Conservation (phyloP, 2,888 invertebrate species). For the Megaustenia siamemsis region DNA sequence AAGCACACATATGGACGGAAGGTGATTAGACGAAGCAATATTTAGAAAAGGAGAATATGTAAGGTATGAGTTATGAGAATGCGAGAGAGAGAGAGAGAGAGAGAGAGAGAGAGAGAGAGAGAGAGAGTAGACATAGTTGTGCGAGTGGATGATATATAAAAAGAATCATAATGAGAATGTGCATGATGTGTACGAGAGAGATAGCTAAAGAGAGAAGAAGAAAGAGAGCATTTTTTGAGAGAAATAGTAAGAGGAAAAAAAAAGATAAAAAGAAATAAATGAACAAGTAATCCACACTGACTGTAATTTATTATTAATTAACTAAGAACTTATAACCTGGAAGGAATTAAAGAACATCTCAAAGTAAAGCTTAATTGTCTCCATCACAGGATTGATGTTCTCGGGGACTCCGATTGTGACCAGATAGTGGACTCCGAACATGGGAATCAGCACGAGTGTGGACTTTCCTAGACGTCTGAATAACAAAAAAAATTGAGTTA, state of each 20-base stretch:
- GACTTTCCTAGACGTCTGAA: slow-evolving; percentile 86
- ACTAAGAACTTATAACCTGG: too few species aligned
- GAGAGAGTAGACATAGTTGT: not conserved
- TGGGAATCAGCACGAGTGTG: slow-evolving; percentile 85
- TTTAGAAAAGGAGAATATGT: not conserved
- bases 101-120: not conserved
- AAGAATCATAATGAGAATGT: not conserved
- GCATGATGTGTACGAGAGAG: too few species aligned
- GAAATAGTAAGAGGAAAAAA: not conserved
- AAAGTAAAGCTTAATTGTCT: slow-evolving; percentile 85
- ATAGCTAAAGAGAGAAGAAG: not conserved
- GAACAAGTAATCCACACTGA: too few species aligned
- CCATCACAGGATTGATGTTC: slow-evolving; percentile 80
- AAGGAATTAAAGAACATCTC: slow-evolving; percentile 86
- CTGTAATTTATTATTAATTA: too few species aligned
- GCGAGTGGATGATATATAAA: not conserved
- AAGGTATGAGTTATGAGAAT: not conserved
- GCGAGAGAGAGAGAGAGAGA: not conserved
- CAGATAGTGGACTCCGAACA: slow-evolving; percentile 86
- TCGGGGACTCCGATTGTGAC: slow-evolving; percentile 84
- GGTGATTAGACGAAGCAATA: not conserved
- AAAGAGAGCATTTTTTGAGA: not conserved
- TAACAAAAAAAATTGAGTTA: not conserved
- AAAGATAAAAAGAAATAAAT: too few species aligned
- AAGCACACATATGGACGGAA: not conserved